Conservation (phyloP, 2,888 invertebrate species). For the Epicampocera succincta region DNA sequence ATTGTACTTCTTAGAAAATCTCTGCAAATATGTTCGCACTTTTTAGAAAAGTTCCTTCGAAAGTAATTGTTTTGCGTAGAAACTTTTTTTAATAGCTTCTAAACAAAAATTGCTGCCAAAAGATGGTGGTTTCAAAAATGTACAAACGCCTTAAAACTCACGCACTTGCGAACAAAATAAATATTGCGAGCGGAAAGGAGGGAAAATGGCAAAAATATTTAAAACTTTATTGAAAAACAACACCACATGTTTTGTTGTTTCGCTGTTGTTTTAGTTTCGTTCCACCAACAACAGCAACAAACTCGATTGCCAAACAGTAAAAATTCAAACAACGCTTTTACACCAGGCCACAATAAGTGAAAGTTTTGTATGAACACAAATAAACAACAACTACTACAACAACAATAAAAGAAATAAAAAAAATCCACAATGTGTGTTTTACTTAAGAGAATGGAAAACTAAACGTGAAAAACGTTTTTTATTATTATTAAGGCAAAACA, state of each 20-base stretch:
- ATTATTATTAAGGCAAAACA: conserved; percentile 1
- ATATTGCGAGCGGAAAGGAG: neutral
- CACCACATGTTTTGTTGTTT: conserved; percentile 58
- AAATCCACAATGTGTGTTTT: conserved; percentile 25
- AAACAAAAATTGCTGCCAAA: too few species aligned
- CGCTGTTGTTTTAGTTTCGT: conserved; percentile 15
- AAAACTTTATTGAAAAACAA: conserved; percentile 60
- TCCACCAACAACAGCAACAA: conserved; percentile 27
- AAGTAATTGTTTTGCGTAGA: too few species aligned
- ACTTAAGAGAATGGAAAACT: conserved; percentile 23
- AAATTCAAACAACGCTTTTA: conserved; percentile 19
- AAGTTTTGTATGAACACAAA: conserved; percentile 41
- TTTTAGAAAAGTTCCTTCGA: too few species aligned
- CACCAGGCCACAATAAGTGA: conserved; percentile 44
- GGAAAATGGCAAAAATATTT: conserved; percentile 20
- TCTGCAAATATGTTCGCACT: too few species aligned
- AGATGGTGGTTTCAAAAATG: neutral
- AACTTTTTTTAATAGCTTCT: too few species aligned
- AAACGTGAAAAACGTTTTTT: conserved; percentile 17
- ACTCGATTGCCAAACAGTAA: conserved; percentile 3
- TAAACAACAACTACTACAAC: conserved; percentile 19
- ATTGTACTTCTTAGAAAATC: too few species aligned
- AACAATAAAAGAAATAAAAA: conserved; percentile 24
- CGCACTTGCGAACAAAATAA: conserved; percentile 16
- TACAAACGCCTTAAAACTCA: neutral